Conservation (phyloP, 2,113 vertebrate genomes). For the Cryptomyrus ogoouensis region DNA sequence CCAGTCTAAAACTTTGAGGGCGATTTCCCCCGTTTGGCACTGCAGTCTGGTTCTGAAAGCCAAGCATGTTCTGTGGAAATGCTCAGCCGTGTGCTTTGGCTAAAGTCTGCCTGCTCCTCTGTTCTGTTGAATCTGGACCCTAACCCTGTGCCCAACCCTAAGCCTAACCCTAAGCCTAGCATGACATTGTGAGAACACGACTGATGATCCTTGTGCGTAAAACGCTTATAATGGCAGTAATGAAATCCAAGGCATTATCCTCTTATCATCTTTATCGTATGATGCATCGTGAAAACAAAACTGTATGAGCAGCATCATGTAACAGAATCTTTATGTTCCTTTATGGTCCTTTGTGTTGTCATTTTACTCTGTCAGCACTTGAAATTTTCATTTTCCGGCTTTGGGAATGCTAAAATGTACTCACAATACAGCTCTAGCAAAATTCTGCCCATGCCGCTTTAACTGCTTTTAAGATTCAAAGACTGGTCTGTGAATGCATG, state of each 20-base stretch:
- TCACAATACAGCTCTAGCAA: background rate
- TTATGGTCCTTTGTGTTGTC: background rate
- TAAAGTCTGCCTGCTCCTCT: background rate
- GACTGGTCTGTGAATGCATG: background rate
- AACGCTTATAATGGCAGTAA: background rate
- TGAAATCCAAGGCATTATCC: background rate
- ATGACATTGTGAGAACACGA: background rate
- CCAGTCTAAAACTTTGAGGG: conserved; percentile 5
- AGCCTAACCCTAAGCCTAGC: background rate
- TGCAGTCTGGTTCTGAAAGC: background rate
- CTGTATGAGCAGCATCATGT: background rate
- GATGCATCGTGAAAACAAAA: background rate
- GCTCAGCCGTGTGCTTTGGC: background rate
- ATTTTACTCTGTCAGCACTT: background rate
- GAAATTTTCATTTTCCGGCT: background rate
- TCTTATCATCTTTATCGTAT: background rate
- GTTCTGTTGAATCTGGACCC: background rate
- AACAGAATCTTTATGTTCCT: background rate
- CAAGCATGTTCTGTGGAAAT: background rate
- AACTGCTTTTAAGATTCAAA: background rate
- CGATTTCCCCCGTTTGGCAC: background rate
- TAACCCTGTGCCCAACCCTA: background rate
- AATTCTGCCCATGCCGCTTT: background rate
- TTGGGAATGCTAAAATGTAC: background rate
- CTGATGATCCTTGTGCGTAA: background rate